phyloP scores from a whole-genome alignment of 2,797 vertebrate species.

The Bradypus variegatus region DNA sequence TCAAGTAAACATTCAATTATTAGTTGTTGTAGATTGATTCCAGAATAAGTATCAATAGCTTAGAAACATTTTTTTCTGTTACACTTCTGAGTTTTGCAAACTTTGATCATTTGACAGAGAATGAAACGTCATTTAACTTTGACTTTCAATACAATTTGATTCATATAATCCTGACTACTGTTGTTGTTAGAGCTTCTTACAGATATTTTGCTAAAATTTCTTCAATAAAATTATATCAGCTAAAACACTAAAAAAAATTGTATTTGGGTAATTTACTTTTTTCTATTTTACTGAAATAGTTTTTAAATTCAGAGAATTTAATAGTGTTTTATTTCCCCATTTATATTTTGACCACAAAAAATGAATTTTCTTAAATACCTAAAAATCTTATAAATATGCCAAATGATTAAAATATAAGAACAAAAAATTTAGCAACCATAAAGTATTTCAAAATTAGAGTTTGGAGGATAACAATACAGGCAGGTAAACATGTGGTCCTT shows the following conservation, averaged over 20 bases:
- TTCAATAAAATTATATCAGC: slow-evolving; percentile 40
- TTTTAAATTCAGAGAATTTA: slow-evolving; percentile 35
- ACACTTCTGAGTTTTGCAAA: slow-evolving; percentile 4
- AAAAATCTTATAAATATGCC: slow-evolving; percentile 7
- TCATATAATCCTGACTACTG: background rate
- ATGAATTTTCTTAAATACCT: background rate
- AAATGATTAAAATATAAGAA: background rate
- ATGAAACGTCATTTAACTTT: background rate
- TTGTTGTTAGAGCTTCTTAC: background rate
- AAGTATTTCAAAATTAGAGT: slow-evolving; percentile 11
- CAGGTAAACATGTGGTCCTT: slow-evolving; percentile 3
- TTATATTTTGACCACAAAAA: slow-evolving; percentile 27
- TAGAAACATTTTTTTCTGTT: slow-evolving; percentile 20
- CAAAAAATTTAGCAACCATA: background rate
- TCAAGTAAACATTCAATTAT: slow-evolving; percentile 38
- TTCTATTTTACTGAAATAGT: slow-evolving; percentile 5
- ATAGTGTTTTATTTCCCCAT: slow-evolving; percentile 7
- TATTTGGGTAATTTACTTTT: background rate
- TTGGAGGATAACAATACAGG: background rate
- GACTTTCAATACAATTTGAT: background rate
- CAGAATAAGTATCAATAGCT: slow-evolving; percentile 28
- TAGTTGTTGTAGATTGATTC: slow-evolving; percentile 10
- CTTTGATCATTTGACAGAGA: slow-evolving; percentile 19
- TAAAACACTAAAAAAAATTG: slow-evolving; percentile 22
- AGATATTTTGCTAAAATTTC: slow-evolving; percentile 34